Percentiles rank a stretch among this genome's conserved stretches.
phyloP scores from a whole-genome alignment of 2,797 vertebrate genomes.

The Psittacula derbiana region DNA sequence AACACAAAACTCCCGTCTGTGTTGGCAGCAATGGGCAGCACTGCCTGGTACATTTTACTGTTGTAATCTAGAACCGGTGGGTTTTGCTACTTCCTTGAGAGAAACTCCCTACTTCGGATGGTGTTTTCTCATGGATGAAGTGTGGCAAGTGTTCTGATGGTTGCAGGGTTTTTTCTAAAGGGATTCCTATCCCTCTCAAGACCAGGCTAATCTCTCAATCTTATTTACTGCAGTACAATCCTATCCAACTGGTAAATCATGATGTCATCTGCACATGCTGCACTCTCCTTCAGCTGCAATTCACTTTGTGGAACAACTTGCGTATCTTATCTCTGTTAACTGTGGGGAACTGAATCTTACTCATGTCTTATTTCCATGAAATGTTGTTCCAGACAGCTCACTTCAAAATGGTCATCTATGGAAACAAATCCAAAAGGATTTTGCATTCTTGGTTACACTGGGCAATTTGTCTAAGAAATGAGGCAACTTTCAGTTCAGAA shows the following conservation, averaged over 20 bases:
- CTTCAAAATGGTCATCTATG: neutral
- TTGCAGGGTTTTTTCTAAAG: neutral
- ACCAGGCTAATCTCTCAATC: neutral
- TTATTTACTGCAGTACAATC: neutral
- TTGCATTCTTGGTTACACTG: neutral
- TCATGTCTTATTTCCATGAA: neutral
- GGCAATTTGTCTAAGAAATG: neutral
- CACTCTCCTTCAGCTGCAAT: neutral
- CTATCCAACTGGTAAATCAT: fast-evolving
- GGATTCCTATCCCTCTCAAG: neutral
- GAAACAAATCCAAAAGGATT: neutral
- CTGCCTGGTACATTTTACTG: neutral
- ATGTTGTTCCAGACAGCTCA: neutral
- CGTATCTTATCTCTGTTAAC: fast-evolving
- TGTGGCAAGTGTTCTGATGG: neutral
- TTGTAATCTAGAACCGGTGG: neutral
- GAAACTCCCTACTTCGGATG: neutral
- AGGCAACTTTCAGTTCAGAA: neutral
- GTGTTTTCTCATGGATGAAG: neutral
- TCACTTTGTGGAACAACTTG: neutral
- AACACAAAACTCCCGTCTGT: neutral
- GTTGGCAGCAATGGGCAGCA: neutral
- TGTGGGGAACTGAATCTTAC: neutral
- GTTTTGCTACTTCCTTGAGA: neutral
- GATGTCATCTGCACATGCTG: neutral